Percentiles rank a stretch among this genome's conserved stretches.
Conservation (phyloP, 2,113 vertebrate genomes). For the Leptosomus discolor region DNA sequence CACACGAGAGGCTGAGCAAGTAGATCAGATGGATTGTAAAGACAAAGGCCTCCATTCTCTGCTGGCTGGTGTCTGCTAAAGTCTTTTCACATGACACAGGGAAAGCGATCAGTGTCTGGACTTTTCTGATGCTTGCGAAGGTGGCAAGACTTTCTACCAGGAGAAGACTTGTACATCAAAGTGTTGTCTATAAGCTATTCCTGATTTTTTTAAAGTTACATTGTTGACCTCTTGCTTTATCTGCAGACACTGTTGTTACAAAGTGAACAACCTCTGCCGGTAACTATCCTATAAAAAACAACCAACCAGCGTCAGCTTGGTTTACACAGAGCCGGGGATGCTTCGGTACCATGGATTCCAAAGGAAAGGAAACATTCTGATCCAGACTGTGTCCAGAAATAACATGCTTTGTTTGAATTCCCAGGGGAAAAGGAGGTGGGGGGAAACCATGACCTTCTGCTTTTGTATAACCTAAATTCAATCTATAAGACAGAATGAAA, state of each 20-base stretch:
- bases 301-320: background rate
- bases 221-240: background rate
- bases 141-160: background rate
- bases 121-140: background rate
- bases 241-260: background rate
- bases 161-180: background rate
- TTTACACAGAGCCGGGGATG: background rate
- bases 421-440: background rate
- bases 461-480: conserved; percentile 34
- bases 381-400: background rate
- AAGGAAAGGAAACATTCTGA: background rate
- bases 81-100: background rate
- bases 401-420: conserved; percentile 30
- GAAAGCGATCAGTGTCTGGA: background rate
- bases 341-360: background rate
- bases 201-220: rapidly evolving
- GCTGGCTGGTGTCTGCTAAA: background rate
- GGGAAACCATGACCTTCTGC: background rate
- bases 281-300: background rate
- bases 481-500: conserved; percentile 39
- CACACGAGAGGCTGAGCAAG: background rate
- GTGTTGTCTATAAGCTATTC: background rate
- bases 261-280: background rate
- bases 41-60: background rate
- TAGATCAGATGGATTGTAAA: background rate